These are phyloP conservation scores for Cantharis rustica DNA, from an alignment of 2,888 invertebrate species.

Conservation along the genomic window DNA sequence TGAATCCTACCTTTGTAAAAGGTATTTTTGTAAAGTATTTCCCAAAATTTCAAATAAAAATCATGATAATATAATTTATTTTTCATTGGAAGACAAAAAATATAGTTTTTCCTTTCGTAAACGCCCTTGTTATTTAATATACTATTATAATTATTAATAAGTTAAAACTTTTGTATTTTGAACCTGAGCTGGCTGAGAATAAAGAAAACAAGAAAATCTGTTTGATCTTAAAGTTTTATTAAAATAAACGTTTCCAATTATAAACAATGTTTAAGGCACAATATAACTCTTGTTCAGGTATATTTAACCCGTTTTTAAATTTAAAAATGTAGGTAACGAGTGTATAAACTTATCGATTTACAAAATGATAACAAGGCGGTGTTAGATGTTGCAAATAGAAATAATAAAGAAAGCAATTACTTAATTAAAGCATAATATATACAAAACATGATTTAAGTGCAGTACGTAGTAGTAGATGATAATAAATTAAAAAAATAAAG, in stretches of 20 bases:
- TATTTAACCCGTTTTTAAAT: slow-evolving; percentile 44
- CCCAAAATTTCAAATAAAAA: no score
- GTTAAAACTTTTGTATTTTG: no score
- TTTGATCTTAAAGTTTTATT: slow-evolving; percentile 39
- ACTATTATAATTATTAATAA: no score
- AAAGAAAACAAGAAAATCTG: slow-evolving; percentile 3
- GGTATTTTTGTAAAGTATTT: no score
- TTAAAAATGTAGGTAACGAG: slow-evolving; percentile 44
- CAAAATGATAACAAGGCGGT: slow-evolving; percentile 14
- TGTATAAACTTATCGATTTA: slow-evolving; percentile 32
- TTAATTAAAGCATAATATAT: slow-evolving; percentile 14
- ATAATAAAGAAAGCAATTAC: slow-evolving; percentile 11
- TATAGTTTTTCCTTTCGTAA: no score
- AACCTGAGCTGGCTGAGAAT: background rate
- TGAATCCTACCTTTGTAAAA: no score
- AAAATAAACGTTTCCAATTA: slow-evolving; percentile 40
- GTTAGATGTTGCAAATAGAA: slow-evolving; percentile 14
- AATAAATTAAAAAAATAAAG: background rate
- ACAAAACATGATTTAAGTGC: background rate
- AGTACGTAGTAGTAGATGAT: background rate
- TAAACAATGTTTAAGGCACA: slow-evolving; percentile 48
- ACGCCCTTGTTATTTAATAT: no score
- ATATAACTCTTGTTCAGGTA: slow-evolving; percentile 42
- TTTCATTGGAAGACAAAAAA: no score
- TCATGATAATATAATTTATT: no score